These are phyloP conservation scores for Carpatolechia fugitivella DNA, from an alignment of 2,888 invertebrate species.

Conservation along the genomic window DNA sequence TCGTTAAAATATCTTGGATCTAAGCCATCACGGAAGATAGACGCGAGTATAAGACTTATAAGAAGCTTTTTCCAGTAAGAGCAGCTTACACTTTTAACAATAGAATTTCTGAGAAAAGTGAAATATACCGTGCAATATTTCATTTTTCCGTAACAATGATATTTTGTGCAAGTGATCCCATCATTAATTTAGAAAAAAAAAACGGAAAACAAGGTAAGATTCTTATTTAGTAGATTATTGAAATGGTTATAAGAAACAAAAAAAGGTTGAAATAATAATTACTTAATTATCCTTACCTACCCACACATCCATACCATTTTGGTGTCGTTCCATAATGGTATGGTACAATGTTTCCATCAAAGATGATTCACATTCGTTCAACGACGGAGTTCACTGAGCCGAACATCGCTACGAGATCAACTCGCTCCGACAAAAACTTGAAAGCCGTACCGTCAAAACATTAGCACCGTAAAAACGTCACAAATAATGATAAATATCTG, in stretches of 20 bases:
- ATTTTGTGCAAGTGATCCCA: too few species aligned
- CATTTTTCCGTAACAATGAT: too few species aligned
- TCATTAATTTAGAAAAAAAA: too few species aligned
- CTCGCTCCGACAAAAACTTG: conserved; percentile 46
- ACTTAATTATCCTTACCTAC: conserved; percentile 73
- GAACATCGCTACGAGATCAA: conserved; percentile 43
- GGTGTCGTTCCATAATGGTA: conserved; percentile 79
- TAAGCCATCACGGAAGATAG: too few species aligned
- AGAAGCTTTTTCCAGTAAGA: too few species aligned
- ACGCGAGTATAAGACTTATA: too few species aligned
- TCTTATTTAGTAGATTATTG: not conserved
- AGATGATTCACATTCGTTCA: conserved; percentile 36
- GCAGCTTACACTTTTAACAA: too few species aligned
- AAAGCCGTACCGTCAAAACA: conserved; percentile 42
- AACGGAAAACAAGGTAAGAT: too few species aligned
- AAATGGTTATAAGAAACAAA: not conserved
- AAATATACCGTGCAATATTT: too few species aligned
- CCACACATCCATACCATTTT: conserved; percentile 81
- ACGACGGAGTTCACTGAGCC: conserved; percentile 39
- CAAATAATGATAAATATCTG: conserved; percentile 66
- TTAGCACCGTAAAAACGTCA: conserved; percentile 66
- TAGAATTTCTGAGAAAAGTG: too few species aligned
- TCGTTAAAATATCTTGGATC: too few species aligned
- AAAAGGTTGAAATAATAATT: conserved; percentile 19
- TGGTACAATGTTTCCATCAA: conserved; percentile 54